Base-by-base conservation (phyloP, 2,888 invertebrate genomes). In the Nebria salina region DNA sequence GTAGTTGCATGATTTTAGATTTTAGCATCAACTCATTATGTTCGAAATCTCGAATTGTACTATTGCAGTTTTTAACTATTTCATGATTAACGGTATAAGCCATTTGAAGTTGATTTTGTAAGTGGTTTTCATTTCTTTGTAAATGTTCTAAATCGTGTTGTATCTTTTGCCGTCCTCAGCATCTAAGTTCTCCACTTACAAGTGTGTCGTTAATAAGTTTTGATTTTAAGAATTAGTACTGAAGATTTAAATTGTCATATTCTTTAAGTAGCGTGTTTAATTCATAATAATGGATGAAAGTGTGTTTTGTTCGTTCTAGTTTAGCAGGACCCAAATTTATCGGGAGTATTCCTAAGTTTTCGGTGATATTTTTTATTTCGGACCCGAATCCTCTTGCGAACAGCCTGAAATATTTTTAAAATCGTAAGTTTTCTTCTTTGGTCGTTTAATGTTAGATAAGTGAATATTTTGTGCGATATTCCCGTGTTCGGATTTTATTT, bases 251-350 rank as follows among this genome's bases (percentile, higher is more conserved):
- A 41, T 68, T 75, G 70, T 68, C 8, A 11, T 72, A 54, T 75
- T 82, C 70, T 1, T 43, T 11, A 42, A 76, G 25, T 65, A 80
- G n/a, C 8, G 26, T 65, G 5, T 70, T 70, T 2, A 65, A 25
- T 11, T 80, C 15, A 65, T 72, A 82, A 26, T 75, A 80, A 68
- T 79, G 73, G 5, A 82, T 15, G 15, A 82, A 76, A 1, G 75
- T 76, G 43, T 72, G 80, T 20, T 43, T 42, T 9, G 76, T 73
- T 20, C 15, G 65, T 76, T 81, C 68, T 43, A 83, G 20, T 77
- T 66, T 83, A 0, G 82, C 83, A 11, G 34, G 41, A 34, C 83
- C 83, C 15, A 83, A 43, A n/a, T 79, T 82, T 4, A 78, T 73
- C 1, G 80, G 80, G 20, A 82, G 77, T 15, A 83, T 68, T 76